Evolutionary conservation across 2,888 invertebrate genomes (phyloP).

Genomic region (Drosophila borborema): DNA sequence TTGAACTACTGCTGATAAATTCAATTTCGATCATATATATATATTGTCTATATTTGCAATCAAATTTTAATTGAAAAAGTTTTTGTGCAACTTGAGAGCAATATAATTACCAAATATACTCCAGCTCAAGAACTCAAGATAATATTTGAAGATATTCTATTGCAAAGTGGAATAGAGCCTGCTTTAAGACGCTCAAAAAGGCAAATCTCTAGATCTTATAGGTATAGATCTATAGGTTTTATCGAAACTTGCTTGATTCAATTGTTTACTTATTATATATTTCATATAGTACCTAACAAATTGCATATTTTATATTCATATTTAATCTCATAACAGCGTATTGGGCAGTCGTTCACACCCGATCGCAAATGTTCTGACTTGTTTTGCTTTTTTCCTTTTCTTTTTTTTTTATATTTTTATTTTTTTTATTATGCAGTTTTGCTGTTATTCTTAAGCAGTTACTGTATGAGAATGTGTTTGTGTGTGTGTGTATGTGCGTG

Average conservation of each 20-base stretch:
- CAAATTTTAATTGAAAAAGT: too few species aligned
- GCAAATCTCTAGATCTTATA: too few species aligned
- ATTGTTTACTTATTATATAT: not conserved
- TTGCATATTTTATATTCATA: not conserved
- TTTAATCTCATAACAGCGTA: constrained; percentile 7
- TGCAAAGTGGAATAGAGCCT: too few species aligned
- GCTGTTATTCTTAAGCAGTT: constrained; percentile 49
- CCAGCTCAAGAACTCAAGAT: not conserved
- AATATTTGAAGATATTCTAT: not conserved
- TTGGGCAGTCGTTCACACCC: not conserved
- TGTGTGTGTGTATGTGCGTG: constrained; percentile 4
- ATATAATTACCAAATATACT: too few species aligned
- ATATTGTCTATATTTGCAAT: too few species aligned
- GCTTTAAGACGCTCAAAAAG: too few species aligned
- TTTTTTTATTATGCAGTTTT: constrained; percentile 37
- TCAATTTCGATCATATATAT: too few species aligned
- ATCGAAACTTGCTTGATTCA: not conserved
- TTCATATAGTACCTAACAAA: not conserved
- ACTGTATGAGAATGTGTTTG: constrained; percentile 22
- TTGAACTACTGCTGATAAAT: too few species aligned
- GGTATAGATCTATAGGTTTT: too few species aligned
- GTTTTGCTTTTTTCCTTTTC: constrained; percentile 26
- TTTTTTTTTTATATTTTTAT: constrained; percentile 12
- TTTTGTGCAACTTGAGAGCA: too few species aligned
- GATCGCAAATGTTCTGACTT: constrained; percentile 14